Percentiles rank a stretch among this genome's conserved stretches.
These are phyloP conservation scores for Microchirus variegatus DNA, from an alignment of 2,797 vertebrate genomes.

Conservation along the genomic window DNA sequence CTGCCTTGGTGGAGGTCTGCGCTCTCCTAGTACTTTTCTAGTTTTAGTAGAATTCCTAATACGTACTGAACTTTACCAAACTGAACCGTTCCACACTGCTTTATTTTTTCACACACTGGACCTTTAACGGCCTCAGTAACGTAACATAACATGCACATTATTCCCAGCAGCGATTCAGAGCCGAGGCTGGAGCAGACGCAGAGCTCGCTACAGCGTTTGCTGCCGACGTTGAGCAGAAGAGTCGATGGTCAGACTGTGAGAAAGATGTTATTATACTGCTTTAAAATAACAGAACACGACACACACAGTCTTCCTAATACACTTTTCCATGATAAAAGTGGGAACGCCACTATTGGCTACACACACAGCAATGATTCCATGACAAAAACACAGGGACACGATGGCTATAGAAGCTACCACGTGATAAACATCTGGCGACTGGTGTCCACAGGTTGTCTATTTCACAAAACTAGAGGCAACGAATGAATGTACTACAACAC, in stretches of 20 bases:
- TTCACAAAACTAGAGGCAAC: conserved; percentile 31
- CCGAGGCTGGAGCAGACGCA: no score
- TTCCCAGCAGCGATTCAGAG: neutral
- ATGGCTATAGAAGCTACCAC: conserved; percentile 30
- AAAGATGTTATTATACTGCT: conserved; percentile 53
- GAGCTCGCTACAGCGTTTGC: neutral
- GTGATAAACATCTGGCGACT: conserved; percentile 41
- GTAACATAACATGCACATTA: no score
- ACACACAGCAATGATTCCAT: conserved; percentile 40
- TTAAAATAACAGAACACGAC: conserved; percentile 49
- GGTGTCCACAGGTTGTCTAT: conserved; percentile 42
- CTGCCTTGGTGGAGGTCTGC: no score
- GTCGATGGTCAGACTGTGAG: conserved; percentile 38
- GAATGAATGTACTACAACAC: conserved; percentile 50
- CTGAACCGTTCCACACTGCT: no score
- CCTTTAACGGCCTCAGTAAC: no score
- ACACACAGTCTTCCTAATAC: conserved; percentile 47
- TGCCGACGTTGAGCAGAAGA: conserved; percentile 14
- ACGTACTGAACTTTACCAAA: no score
- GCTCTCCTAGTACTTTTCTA: no score
- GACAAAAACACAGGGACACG: conserved; percentile 28
- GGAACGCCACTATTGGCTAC: conserved; percentile 47
- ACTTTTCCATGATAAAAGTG: conserved; percentile 55
- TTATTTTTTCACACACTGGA: no score
- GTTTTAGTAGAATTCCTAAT: no score